phyloP scores from a whole-genome alignment of 2,888 invertebrate species.

The Slavum lentiscoides region DNA sequence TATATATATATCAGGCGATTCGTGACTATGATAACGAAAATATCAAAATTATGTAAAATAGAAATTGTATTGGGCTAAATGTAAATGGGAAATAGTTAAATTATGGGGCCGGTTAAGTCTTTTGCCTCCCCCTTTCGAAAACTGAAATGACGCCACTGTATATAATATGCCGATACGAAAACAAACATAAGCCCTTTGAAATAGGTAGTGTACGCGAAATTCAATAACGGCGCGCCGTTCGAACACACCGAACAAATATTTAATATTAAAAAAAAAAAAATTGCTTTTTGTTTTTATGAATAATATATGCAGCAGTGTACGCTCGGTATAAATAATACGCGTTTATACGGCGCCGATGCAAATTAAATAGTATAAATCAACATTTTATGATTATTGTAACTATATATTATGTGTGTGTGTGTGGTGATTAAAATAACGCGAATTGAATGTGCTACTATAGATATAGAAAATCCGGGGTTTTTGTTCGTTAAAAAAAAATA shows the following conservation, averaged over 20 bases:
- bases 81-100: no score
- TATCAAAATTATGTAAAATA: no score
- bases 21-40: no score
- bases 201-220: no score
- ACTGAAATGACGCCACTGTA: no score
- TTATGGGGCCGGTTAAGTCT: no score
- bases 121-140: no score
- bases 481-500: constrained; percentile 24
- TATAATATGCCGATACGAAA: no score
- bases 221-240: no score
- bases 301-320: neutral
- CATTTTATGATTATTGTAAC: constrained; percentile 23
- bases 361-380: constrained; percentile 49
- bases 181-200: no score
- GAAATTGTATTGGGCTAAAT: no score
- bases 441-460: neutral
- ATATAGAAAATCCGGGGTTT: constrained; percentile 15
- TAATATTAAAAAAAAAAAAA: constrained; percentile 12
- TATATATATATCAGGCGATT: no score
- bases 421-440: neutral
- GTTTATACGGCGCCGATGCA: neutral
- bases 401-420: neutral
- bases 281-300: constrained; percentile 12
- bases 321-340: neutral
- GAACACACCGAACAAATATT: neutral